These are phyloP conservation scores for Cephus pygmeus DNA, from an alignment of 2,888 invertebrate species.

Conservation along the genomic window DNA sequence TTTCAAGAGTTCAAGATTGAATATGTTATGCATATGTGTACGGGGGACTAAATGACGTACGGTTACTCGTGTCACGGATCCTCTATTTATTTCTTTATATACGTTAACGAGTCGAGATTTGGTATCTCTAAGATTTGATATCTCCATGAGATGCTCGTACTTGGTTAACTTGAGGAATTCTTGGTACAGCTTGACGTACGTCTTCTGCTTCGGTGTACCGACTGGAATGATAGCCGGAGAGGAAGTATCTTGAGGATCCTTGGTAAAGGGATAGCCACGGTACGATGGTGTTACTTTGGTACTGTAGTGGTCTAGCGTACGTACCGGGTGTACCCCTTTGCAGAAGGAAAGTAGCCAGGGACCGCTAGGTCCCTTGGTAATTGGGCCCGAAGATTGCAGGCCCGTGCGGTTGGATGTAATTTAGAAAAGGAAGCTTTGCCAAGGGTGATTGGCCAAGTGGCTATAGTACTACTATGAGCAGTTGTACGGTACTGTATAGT, in stretches of 20 bases:
- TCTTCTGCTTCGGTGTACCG: background rate
- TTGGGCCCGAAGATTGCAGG: constrained; percentile 9
- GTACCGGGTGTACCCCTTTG: background rate
- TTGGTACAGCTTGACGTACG: background rate
- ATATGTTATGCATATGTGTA: background rate
- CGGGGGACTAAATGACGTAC: background rate
- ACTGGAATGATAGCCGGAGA: background rate
- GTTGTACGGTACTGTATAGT: background rate
- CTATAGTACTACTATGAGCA: background rate
- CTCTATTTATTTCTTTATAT: background rate
- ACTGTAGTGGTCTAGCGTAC: background rate
- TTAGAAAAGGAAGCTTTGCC: constrained; percentile 1
- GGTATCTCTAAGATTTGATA: background rate
- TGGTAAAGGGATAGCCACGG: background rate
- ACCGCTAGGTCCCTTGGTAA: background rate
- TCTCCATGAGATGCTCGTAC: background rate
- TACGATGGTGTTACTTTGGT: background rate
- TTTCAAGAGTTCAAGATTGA: background rate
- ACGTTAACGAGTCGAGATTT: background rate
- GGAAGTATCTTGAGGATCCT: background rate
- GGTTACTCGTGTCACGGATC: background rate
- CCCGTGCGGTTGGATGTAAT: constrained; percentile 5
- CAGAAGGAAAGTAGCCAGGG: background rate
- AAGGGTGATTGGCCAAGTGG: background rate
- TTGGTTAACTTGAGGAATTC: background rate